These are phyloP conservation scores for Sebastes itinus DNA, from an alignment of 2,797 vertebrate genomes.

Conservation along the genomic window DNA sequence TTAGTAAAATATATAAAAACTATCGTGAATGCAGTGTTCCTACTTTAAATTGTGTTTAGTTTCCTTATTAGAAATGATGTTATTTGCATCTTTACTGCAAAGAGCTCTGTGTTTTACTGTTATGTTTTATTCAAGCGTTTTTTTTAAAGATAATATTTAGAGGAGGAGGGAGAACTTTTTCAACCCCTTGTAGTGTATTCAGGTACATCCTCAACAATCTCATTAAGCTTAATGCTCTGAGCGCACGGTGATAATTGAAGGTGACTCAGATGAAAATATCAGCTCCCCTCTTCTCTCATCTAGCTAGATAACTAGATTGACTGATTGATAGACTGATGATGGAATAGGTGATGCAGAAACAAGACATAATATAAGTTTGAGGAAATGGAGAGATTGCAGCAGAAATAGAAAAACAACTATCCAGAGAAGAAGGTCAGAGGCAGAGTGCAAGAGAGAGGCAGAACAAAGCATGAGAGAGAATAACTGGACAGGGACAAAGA, in stretches of 20 bases:
- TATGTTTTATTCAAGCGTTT: not conserved
- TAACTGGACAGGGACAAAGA: slow-evolving; percentile 53
- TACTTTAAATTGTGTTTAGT: too few species aligned
- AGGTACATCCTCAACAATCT: not conserved
- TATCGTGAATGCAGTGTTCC: not conserved
- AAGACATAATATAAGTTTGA: not conserved
- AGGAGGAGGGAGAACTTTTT: not conserved
- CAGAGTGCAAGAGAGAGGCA: not conserved
- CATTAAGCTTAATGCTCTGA: not conserved
- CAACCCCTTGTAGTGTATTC: too few species aligned
- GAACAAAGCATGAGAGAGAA: slow-evolving; percentile 28
- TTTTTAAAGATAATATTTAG: not conserved
- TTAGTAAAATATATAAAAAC: not conserved
- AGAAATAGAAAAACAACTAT: not conserved
- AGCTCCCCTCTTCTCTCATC: not conserved
- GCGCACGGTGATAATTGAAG: not conserved
- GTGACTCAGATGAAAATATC: not conserved
- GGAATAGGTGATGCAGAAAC: not conserved
- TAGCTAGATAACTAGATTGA: not conserved
- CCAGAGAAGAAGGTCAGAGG: slow-evolving; percentile 32
- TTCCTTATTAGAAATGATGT: not conserved
- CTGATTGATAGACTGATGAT: not conserved
- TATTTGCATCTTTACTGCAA: not conserved
- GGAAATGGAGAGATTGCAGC: not conserved
- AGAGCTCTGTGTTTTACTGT: not conserved